Base-by-base conservation (phyloP, 2,888 invertebrate genomes). In the Ferdinandea cuprea region DNA sequence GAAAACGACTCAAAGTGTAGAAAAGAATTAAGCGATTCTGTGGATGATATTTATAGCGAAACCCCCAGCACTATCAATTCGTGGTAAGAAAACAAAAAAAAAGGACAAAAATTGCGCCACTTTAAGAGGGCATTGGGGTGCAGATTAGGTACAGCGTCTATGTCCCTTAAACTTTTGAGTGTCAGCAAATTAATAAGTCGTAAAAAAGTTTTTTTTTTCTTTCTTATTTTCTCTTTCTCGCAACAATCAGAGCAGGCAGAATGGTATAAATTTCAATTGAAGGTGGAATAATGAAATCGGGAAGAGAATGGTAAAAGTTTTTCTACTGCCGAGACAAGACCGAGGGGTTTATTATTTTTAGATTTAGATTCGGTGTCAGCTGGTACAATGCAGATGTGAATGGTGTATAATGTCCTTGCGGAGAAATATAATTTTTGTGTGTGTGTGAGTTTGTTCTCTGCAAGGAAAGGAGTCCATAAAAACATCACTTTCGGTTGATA, bases 221-320 rank as follows among this genome's bases (percentile, higher is more conserved):
- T 42, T 19, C 4, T 13, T 48, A 0, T n/a, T 9, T 46, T n/a
- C 46, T 5, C 25, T 40, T n/a, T 21, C 19, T 59, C 19, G 28
- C 42, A 37, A 40, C 37, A 46, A 28, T 40, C 48, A 48, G 15
- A 42, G 13, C 4, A 7, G 15, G 48, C 17, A 13, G 8, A 2
- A 56, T 52, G 63, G 54, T 30, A 65, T 65, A 66, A 56, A 52
- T 61, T 71, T 61, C 59, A 61, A 59, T 59, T 42, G 50, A 58
- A 65, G 48, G 40, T 46, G 40, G 56, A 65, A 48, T 74, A 65
- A 65, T 74, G 65, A 56, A 74, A 66, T 73, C 40, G 44, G 65
- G 15, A 58, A 19, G 30, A 11, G 21, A 74, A 50, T 74, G 56
- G 73, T 21, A 48, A 66, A 74, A 74, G 15, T 74, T 66, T 48